Base-by-base conservation (phyloP, 2,797 vertebrate species). In the Acrocephalus scirpaceus region DNA sequence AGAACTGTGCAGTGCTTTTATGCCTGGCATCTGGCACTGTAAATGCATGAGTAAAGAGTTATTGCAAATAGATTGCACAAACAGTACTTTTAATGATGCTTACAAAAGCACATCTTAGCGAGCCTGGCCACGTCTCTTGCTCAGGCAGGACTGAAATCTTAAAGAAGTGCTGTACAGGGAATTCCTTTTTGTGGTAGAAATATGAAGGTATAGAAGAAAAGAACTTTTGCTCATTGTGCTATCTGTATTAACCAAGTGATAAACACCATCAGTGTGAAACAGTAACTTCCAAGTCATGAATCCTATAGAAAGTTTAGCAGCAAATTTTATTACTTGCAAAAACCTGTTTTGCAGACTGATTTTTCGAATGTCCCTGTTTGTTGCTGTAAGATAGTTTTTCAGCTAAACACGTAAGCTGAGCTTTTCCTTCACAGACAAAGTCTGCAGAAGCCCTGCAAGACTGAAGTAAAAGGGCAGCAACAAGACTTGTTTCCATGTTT, bases 21-120 rank as follows among this genome's bases (percentile, higher is more conserved):
- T 94, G 62, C 81, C 71, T 86, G 64, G 86, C 89, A 89, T 82
- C 75, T 91, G 89, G 81, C 81, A 78, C 54, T 50, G 40, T 91
- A 77, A 96, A 67, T 56, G 36, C 62, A 47, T 81, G 82, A 91
- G 82, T 75, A 84, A 93, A 77, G 90, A 83, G 69, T 85, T 92
- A 88, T 10, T 92, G 84, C 73, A 79, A 69, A 72, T 79, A 77
- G 66, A 86, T 88, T 96, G 84, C 64, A 91, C 82, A 82, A 96
- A 75, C 10, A 74, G 26, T 71, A 48, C 85, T 87, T 92, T 78
- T 95, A 91, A 86, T 86, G 75, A 53, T 86, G 74, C 56, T 93
- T 96, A 65, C 85, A 91, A 74, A 93, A 92, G 74, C 50, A 57
- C 22, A 38, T 84, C 84, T 64, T 61, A 58, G 80, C 7, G 1